phyloP scores from a whole-genome alignment of 2,113 vertebrate species.

The Sigmodon hispidus region DNA sequence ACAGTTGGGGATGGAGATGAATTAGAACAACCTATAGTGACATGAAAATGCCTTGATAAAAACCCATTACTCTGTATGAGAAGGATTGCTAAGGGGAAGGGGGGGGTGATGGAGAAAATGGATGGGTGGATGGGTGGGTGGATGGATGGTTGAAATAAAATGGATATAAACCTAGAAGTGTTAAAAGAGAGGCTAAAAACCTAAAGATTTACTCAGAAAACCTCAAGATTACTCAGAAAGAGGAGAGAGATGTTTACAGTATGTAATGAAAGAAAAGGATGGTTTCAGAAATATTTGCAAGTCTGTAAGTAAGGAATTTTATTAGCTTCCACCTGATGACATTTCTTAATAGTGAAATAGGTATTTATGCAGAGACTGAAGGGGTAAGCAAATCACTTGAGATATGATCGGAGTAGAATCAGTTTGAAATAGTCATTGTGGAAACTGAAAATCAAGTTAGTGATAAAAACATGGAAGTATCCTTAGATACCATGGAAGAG shows the following conservation, averaged over 20 bases:
- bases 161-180: background rate
- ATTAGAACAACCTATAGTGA: background rate
- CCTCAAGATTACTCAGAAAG: background rate
- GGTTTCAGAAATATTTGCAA: background rate
- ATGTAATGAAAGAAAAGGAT: background rate
- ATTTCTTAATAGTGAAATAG: conserved; percentile 14
- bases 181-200: background rate
- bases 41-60: background rate
- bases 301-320: background rate
- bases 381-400: background rate
- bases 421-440: background rate
- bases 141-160: background rate
- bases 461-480: background rate
- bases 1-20: background rate
- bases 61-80: background rate
- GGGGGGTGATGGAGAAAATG: background rate
- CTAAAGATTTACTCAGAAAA: too few relatives aligned
- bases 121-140: background rate
- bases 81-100: too few relatives aligned
- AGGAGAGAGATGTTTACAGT: background rate
- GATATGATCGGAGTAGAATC: background rate
- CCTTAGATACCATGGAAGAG: background rate
- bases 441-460: background rate
- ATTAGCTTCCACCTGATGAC: too few relatives aligned
- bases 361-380: conserved; percentile 1